These are phyloP conservation scores for Chloebia gouldiae DNA, from an alignment of 2,113 vertebrate genomes.

Conservation along the genomic window DNA sequence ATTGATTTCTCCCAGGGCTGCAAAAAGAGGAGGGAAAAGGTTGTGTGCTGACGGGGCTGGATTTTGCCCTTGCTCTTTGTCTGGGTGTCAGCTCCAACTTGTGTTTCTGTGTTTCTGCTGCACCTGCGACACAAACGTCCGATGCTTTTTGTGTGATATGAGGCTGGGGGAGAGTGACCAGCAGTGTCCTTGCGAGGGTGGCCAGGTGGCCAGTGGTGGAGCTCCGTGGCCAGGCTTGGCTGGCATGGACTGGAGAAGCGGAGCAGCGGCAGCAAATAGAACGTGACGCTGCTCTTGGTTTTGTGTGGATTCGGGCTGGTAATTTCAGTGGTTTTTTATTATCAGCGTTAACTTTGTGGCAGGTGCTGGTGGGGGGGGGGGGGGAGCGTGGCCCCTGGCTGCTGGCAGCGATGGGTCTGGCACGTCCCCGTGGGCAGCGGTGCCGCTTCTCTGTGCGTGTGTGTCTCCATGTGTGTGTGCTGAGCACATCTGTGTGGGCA, in stretches of 20 bases:
- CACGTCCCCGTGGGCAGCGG: background rate
- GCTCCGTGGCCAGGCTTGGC: background rate
- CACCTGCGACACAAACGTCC: background rate
- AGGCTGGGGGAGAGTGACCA: background rate
- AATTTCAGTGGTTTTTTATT: accelerated
- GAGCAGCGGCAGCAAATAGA: background rate
- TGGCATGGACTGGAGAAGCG: accelerated
- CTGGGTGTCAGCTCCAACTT: background rate
- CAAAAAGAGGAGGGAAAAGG: conserved; percentile 9
- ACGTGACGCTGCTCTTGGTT: background rate
- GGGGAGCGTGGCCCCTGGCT: background rate
- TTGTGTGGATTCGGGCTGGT: background rate
- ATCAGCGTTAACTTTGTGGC: accelerated
- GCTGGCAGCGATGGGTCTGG: background rate
- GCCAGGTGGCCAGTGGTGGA: background rate
- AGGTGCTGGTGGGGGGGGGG: background rate
- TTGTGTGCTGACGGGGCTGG: background rate
- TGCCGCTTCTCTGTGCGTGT: accelerated
- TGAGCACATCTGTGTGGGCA: accelerated
- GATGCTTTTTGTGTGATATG: background rate
- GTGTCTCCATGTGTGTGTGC: accelerated
- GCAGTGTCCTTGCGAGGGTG: background rate
- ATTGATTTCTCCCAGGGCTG: conserved; percentile 51
- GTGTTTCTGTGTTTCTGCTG: background rate
- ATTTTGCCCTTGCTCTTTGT: conserved; percentile 32